These are phyloP conservation scores for Crioceris asparagi DNA, from an alignment of 2,888 invertebrate genomes.

Conservation along the genomic window DNA sequence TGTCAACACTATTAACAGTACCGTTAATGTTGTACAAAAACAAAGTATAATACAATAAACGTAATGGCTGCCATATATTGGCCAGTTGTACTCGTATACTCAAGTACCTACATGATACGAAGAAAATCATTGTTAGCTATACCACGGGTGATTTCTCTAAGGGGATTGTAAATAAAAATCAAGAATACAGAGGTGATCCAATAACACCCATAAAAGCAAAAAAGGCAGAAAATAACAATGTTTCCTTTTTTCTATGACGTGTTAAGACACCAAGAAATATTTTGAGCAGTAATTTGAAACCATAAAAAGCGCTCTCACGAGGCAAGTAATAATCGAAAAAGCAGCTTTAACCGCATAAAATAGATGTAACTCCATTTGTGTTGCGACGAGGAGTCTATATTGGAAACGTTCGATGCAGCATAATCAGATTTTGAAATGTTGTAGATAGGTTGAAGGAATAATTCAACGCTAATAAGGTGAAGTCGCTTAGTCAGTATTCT, in stretches of 20 bases:
- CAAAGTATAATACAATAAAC: too few relatives aligned
- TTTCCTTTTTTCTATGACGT: slow-evolving; percentile 12
- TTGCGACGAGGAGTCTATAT: too few relatives aligned
- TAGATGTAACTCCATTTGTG: slow-evolving; percentile 26
- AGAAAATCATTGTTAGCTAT: not conserved
- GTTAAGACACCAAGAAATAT: slow-evolving; percentile 18
- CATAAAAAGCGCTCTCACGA: too few relatives aligned
- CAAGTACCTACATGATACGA: not conserved
- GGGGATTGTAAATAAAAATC: not conserved
- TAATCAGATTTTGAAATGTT: slow-evolving; percentile 21
- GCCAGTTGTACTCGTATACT: too few relatives aligned
- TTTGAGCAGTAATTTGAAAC: slow-evolving; percentile 20
- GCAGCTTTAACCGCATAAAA: slow-evolving; percentile 22
- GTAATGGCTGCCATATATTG: too few relatives aligned
- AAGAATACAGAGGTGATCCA: slow-evolving; percentile 13
- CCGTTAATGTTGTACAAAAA: too few relatives aligned
- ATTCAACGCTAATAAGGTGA: slow-evolving; percentile 19
- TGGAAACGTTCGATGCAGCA: slow-evolving; percentile 11
- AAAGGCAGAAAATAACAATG: slow-evolving; percentile 12
- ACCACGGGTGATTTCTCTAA: not conserved
- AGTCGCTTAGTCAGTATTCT: slow-evolving; percentile 17
- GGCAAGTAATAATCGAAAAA: too few relatives aligned
- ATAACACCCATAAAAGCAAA: slow-evolving; percentile 14
- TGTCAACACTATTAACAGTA: too few relatives aligned
- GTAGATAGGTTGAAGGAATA: too few relatives aligned